These are phyloP conservation scores for Pelvicachromis taeniatus DNA, from an alignment of 2,113 vertebrate genomes.

Conservation along the genomic window DNA sequence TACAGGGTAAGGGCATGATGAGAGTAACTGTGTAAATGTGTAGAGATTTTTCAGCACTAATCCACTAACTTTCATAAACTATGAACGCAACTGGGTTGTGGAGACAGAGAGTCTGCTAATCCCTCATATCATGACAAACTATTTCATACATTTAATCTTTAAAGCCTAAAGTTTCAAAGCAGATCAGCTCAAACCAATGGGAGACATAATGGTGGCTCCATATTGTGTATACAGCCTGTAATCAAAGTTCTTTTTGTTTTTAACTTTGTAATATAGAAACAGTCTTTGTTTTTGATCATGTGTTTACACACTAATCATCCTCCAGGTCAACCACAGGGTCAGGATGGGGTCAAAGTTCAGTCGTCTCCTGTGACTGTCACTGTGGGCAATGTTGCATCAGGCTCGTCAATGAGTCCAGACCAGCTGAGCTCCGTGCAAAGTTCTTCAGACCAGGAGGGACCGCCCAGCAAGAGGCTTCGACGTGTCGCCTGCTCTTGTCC, in stretches of 20 bases:
- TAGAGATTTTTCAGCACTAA: background rate
- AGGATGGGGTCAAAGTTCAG: conserved; percentile 91
- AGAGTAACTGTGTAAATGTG: background rate
- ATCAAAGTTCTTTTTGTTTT: background rate
- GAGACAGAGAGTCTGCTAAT: background rate
- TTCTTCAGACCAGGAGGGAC: conserved; percentile 90
- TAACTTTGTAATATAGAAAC: background rate
- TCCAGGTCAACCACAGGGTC: conserved; percentile 92
- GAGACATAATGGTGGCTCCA: background rate
- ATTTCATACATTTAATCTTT: background rate
- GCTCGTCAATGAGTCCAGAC: conserved; percentile 90
- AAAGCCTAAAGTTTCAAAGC: background rate
- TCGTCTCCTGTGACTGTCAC: conserved; percentile 90
- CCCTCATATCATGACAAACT: background rate
- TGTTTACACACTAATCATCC: conserved; percentile 2
- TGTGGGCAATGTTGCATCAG: conserved; percentile 84
- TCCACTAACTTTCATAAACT: background rate
- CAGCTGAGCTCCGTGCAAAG: conserved; percentile 94
- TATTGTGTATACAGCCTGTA: background rate
- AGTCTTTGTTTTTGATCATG: background rate
- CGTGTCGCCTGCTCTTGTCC: conserved; percentile 97
- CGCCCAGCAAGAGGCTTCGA: conserved; percentile 90
- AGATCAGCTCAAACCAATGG: background rate
- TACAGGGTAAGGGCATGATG: conserved; percentile 81
- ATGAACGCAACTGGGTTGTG: background rate